These are phyloP conservation scores for Ispidina lecontei DNA, from an alignment of 2,797 vertebrate genomes.

Conservation along the genomic window DNA sequence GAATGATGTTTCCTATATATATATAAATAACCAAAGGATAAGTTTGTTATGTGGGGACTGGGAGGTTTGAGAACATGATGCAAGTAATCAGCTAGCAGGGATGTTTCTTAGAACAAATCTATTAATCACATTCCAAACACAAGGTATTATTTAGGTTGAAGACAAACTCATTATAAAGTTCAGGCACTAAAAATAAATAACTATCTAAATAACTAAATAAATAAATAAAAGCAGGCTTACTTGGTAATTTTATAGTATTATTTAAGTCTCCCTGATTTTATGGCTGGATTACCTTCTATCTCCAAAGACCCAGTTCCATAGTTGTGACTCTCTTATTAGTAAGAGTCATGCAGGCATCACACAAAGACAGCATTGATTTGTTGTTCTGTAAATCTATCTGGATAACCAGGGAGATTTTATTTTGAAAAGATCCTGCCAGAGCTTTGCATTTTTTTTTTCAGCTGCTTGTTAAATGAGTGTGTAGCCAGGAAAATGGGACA, in stretches of 20 bases:
- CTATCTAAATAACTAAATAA: too few species aligned
- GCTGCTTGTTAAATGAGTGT: background rate
- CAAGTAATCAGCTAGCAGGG: background rate
- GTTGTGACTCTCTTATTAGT: background rate
- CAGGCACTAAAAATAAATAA: background rate
- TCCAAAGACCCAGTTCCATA: background rate
- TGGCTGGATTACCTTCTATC: background rate
- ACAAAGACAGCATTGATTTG: slow-evolving; percentile 4
- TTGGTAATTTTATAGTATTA: background rate
- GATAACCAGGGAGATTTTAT: slow-evolving; percentile 36
- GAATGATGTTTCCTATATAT: background rate
- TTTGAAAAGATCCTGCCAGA: slow-evolving; percentile 3
- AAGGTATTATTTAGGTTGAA: background rate
- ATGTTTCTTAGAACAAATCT: background rate
- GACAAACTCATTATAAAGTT: background rate
- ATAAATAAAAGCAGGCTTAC: background rate
- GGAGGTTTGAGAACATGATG: background rate
- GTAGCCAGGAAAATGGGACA: slow-evolving; percentile 45
- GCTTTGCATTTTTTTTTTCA: background rate
- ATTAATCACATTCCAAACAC: background rate
- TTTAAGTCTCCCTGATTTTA: background rate
- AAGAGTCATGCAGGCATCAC: background rate
- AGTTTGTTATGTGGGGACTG: background rate
- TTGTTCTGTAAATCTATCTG: background rate
- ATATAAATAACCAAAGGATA: background rate